Conservation (phyloP, 1,140 invertebrate genomes). For the Pentalonia nigronervosa region DNA sequence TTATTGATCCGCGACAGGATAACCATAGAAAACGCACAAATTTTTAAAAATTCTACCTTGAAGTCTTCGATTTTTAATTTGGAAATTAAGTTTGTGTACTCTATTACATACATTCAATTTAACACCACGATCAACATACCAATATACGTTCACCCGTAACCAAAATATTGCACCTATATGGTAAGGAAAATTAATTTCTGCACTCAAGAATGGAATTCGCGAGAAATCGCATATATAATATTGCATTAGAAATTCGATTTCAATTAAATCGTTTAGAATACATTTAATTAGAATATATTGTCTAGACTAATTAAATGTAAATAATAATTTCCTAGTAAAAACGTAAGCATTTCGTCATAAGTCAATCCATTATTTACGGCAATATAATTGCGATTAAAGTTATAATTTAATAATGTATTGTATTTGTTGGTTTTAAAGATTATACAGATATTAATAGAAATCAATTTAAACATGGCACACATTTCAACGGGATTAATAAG, state of each 20-base stretch:
- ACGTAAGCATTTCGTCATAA: background rate
- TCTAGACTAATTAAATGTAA: constrained; percentile 15
- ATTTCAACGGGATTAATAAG: constrained; percentile 36
- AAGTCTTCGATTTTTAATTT: background rate
- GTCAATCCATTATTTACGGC: background rate
- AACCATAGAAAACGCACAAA: background rate
- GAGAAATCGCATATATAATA: background rate
- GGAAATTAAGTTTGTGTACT: too few relatives aligned
- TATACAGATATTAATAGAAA: constrained; percentile 40
- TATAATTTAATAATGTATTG: background rate
- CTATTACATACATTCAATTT: too few relatives aligned
- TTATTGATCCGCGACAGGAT: too few relatives aligned
- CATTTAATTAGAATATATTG: constrained; percentile 38
- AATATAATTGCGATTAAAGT: background rate
- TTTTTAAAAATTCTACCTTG: background rate
- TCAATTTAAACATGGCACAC: constrained; percentile 31
- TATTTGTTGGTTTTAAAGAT: constrained; percentile 25
- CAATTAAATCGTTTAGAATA: background rate
- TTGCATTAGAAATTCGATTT: background rate
- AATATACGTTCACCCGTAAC: background rate
- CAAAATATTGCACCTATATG: background rate
- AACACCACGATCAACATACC: background rate
- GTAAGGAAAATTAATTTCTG: constrained; percentile 15
- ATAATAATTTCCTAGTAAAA: background rate
- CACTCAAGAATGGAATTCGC: background rate